These are phyloP conservation scores for Rhagophthalmus giganteus DNA, from an alignment of 2,888 invertebrate species.

Conservation along the genomic window DNA sequence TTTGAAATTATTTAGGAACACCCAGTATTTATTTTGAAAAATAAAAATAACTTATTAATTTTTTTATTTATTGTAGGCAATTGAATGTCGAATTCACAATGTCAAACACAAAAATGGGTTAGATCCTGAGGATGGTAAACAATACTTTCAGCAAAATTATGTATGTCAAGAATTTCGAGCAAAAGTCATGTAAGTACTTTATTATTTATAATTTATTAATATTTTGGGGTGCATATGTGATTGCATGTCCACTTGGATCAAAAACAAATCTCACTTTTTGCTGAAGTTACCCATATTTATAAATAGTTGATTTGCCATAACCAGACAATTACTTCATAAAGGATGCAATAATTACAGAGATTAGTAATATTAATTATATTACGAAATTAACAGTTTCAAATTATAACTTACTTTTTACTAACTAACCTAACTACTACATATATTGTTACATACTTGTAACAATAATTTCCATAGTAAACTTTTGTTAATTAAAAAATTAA, in stretches of 20 bases:
- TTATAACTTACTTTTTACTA: neutral
- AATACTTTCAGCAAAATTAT: constrained; percentile 10
- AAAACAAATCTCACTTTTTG: neutral
- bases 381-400: no score
- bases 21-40: no score
- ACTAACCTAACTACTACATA: neutral
- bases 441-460: neutral
- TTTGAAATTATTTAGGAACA: no score
- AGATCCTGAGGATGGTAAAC: constrained; percentile 1
- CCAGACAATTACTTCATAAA: no score
- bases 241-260: neutral
- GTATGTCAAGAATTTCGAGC: constrained; percentile 8
- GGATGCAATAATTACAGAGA: no score
- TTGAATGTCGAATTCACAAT: constrained; percentile 22
- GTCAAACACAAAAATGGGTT: constrained; percentile 10
- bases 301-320: no score
- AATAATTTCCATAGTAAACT: neutral
- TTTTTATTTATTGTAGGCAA: constrained; percentile 20
- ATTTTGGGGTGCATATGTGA: neutral
- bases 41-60: no score
- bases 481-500: neutral
- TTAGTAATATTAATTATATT: no score
- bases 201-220: neutral
- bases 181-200: constrained; percentile 18
- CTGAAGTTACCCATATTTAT: no score